Evolutionary conservation across 2,888 invertebrate genomes (phyloP), one percentile per base, ranked within the genome.

Genomic region (Xestia c-nigrum): DNA sequence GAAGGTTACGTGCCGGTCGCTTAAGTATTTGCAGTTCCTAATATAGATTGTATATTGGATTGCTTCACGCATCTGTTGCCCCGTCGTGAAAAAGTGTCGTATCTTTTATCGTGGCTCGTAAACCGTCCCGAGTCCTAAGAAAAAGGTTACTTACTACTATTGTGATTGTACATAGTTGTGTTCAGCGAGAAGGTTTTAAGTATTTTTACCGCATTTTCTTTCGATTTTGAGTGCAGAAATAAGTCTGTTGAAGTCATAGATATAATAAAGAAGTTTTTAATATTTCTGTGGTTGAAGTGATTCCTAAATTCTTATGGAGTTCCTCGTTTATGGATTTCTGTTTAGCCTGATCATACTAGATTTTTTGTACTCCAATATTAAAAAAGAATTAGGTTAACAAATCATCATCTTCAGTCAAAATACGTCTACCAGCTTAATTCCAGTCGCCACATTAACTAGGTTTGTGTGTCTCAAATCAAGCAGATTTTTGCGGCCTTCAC

Each of bases 61-160:
- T 61, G 63, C 72, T 74, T 81, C 72, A 76, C 80, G 75, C 86
- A 84, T 86, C 86, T 87, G 88, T 82, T 84, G 71, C 80, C 88
- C 64, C 40, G 78, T 84, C 77, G 76, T 87, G 80, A 87, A 85
- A 86, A 78, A 76, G 80, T 76, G 59, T 19, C 81, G 61, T 78
- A 83, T 85, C 68, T 83, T 87, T 87, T 87, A 87, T 80, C 80
- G 84, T 71, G 61, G 52, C 76, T 84, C 86, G 81, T 87, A 87
- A 87, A 87, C 74, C 43, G 76, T 78, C 68, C 68, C 59, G 50
- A 65, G 70, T 70, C 71, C 69, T 50, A 73, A 68, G 74, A 78
- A 85, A 81, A 85, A 72, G 71, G 78, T 85, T 73, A 61, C 71
- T 85, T 73, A 61, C 71, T 73, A 50, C 78, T 21, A 57, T 81